Conservation (phyloP, 2,888 invertebrate species). For the Tachina grossa region DNA sequence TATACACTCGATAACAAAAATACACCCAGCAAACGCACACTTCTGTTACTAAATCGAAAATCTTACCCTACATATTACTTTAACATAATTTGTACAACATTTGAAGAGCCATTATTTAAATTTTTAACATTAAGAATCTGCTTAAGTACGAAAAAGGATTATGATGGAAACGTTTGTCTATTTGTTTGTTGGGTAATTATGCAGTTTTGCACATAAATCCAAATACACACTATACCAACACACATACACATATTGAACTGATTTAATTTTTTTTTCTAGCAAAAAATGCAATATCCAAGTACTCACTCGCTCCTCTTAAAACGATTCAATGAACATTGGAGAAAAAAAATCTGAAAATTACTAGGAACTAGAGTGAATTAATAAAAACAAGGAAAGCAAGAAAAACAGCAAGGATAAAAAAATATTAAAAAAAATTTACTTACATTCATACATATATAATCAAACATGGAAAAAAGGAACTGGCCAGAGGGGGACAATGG, state of each 20-base stretch:
- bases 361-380: not conserved
- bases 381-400: not conserved
- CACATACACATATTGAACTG: constrained; percentile 12
- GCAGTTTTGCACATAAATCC: constrained; percentile 12
- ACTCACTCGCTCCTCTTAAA: constrained; percentile 36
- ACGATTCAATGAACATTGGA: constrained; percentile 60
- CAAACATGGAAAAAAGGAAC: constrained; percentile 15
- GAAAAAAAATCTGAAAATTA: constrained; percentile 19
- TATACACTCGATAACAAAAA: constrained; percentile 34
- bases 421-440: constrained; percentile 12
- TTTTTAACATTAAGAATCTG: too few relatives aligned
- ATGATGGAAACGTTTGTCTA: too few relatives aligned
- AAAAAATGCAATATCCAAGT: constrained; percentile 11
- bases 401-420: constrained; percentile 33
- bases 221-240: constrained; percentile 20
- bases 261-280: not conserved
- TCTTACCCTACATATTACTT: too few relatives aligned
- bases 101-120: too few relatives aligned
- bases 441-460: not conserved
- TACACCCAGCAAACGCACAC: not conserved
- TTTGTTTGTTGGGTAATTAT: too few relatives aligned
- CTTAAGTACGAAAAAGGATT: too few relatives aligned
- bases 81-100: too few relatives aligned
- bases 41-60: too few relatives aligned
- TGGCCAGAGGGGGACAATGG: constrained; percentile 28